Evolutionary conservation across 2,797 vertebrate species (phyloP).

Genomic region (Pseudomugil gertrudae): DNA sequence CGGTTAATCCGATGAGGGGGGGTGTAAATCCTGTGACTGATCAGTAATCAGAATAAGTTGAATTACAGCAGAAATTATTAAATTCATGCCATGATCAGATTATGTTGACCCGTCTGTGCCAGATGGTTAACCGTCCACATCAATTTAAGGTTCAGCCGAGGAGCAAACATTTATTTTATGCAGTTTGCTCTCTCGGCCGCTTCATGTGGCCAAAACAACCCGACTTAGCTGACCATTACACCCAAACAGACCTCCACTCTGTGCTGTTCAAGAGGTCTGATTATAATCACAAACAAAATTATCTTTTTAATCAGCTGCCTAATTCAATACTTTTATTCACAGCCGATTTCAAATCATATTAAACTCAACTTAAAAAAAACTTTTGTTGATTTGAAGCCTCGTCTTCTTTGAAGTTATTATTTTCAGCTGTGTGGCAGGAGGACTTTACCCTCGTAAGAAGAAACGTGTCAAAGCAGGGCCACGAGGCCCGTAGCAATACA

Average conservation of each 20-base stretch:
- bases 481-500: too few relatives aligned
- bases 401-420: background rate
- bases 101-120: constrained; percentile 38
- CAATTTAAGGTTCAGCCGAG: constrained; percentile 20
- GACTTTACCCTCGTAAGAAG: background rate
- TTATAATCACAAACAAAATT: background rate
- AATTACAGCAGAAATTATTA: constrained; percentile 38
- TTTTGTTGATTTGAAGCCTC: background rate
- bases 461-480: background rate
- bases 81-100: constrained; percentile 49
- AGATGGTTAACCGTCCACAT: constrained; percentile 25
- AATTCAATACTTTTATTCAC: background rate
- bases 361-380: background rate
- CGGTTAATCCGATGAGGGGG: constrained; percentile 32
- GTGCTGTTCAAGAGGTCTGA: background rate
- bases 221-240: background rate
- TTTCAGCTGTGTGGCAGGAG: background rate
- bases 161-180: constrained; percentile 19
- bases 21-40: constrained; percentile 53
- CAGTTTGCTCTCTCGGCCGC: background rate
- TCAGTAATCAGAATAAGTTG: constrained; percentile 31
- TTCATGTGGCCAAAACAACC: constrained; percentile 11
- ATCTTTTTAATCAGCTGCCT: background rate
- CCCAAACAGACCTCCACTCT: background rate
- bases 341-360: background rate